phyloP scores from a whole-genome alignment of 2,797 vertebrate species.

The Glyptemys insculpta region DNA sequence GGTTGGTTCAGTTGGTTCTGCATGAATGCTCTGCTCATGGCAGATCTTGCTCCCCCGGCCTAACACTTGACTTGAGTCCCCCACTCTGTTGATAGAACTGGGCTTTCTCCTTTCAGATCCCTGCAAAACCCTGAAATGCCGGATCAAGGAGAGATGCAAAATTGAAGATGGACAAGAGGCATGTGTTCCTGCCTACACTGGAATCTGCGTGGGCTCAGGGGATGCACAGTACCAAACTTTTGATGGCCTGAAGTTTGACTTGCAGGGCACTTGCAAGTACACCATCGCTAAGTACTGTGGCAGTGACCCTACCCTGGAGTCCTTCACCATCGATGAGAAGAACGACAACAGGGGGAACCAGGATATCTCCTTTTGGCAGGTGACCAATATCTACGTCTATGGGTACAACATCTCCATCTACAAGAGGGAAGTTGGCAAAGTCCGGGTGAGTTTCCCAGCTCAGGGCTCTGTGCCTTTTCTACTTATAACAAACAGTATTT shows the following conservation, averaged over 20 bases:
- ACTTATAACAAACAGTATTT: neutral
- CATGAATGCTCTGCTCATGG: neutral
- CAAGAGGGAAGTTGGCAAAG: constrained; percentile 78
- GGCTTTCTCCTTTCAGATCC: constrained; percentile 66
- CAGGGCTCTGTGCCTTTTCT: neutral
- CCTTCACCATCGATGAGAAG: constrained; percentile 82
- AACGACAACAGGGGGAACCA: constrained; percentile 84
- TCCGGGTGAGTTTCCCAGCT: constrained; percentile 75
- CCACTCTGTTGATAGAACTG: fast-evolving
- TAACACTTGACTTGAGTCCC: neutral
- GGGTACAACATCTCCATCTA: constrained; percentile 77
- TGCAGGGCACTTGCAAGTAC: constrained; percentile 82
- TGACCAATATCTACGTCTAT: constrained; percentile 68
- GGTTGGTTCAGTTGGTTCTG: neutral
- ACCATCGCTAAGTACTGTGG: constrained; percentile 82
- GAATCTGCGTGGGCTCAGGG: constrained; percentile 74
- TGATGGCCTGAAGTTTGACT: constrained; percentile 77
- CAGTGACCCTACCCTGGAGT: constrained; percentile 73
- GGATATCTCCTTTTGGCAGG: constrained; percentile 77
- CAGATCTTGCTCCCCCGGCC: neutral
- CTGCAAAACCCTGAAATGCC: constrained; percentile 70
- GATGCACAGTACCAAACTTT: constrained; percentile 83
- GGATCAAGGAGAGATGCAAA: constrained; percentile 78
- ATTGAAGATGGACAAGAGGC: constrained; percentile 33
- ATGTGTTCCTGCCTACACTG: constrained; percentile 74